phyloP scores from a whole-genome alignment of 2,797 vertebrate genomes.

The Lagocephalus sceleratus region DNA sequence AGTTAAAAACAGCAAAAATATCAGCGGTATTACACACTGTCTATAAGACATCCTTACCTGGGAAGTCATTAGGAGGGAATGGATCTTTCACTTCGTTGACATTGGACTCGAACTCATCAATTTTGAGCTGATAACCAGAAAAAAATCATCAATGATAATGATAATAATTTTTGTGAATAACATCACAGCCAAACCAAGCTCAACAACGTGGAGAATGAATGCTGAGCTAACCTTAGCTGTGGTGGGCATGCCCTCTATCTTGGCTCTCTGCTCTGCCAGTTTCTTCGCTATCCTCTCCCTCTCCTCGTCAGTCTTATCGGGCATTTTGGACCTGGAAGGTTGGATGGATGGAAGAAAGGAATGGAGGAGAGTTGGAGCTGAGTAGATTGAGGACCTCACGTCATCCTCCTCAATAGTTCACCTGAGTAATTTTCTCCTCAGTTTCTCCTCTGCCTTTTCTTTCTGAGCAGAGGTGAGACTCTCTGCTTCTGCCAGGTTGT shows the following conservation, averaged over 20 bases:
- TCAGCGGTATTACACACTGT: not conserved
- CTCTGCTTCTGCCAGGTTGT: slow-evolving; percentile 94
- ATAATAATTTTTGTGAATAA: not conserved
- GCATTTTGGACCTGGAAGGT: slow-evolving; percentile 76
- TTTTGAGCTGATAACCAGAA: slow-evolving; percentile 81
- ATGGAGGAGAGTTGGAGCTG: not conserved
- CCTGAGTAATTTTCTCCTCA: slow-evolving; percentile 85
- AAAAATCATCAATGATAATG: not conserved
- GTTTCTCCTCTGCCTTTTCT: slow-evolving; percentile 89
- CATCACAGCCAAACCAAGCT: not conserved
- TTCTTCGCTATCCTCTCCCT: slow-evolving; percentile 86
- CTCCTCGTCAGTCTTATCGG: slow-evolving; percentile 90
- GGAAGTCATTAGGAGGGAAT: slow-evolving; percentile 96
- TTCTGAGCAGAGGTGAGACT: slow-evolving; percentile 94
- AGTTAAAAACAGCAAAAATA: not conserved
- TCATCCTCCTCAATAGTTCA: slow-evolving; percentile 31
- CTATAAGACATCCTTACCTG: slow-evolving; percentile 75
- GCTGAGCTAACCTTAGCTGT: slow-evolving; percentile 88
- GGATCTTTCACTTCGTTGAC: slow-evolving; percentile 98
- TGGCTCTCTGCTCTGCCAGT: slow-evolving; percentile 86
- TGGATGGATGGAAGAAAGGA: not conserved
- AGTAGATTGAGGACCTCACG: not conserved
- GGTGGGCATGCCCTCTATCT: slow-evolving; percentile 90
- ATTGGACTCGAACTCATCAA: slow-evolving; percentile 97
- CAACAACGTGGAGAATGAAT: slow-evolving; percentile 2